A percentile compares a stretch with the other conserved stretches of the same genome.
These are phyloP conservation scores for Protobothrops flavoviridis DNA, from an alignment of 2,113 vertebrate species.

Conservation along the genomic window DNA sequence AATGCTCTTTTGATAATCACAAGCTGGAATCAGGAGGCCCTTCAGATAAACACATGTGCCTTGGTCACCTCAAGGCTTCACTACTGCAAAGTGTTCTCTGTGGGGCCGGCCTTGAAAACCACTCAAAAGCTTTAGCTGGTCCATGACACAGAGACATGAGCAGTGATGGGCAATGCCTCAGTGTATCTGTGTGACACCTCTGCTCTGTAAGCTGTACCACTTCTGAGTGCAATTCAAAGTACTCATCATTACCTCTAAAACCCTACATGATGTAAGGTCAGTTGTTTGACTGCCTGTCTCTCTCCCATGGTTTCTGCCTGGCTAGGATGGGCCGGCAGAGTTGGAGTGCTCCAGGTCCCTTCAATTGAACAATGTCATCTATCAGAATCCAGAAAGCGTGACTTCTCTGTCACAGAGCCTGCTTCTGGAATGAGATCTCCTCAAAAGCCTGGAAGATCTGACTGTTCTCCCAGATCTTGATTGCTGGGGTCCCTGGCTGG, in stretches of 20 bases:
- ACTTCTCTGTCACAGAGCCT: background rate
- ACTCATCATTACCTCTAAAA: background rate
- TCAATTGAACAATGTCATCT: background rate
- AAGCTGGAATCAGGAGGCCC: background rate
- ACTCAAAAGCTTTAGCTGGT: background rate
- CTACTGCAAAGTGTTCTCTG: background rate
- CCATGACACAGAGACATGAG: background rate
- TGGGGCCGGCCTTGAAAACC: background rate
- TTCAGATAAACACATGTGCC: background rate
- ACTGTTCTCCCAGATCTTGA: background rate
- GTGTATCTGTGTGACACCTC: background rate
- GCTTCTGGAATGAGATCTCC: background rate
- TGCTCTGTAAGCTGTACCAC: background rate
- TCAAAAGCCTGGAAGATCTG: background rate
- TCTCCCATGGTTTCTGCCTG: background rate
- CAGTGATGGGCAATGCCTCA: background rate
- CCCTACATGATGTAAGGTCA: background rate
- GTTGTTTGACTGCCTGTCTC: background rate
- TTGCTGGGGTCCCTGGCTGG: background rate
- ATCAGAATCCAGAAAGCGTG: background rate
- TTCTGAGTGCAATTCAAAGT: background rate
- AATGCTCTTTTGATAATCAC: background rate
- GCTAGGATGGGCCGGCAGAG: background rate
- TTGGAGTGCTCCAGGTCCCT: background rate
- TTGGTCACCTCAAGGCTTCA: background rate